These are phyloP conservation scores for Poeciliopsis retropinna DNA, from an alignment of 2,113 vertebrate species.

Conservation along the genomic window DNA sequence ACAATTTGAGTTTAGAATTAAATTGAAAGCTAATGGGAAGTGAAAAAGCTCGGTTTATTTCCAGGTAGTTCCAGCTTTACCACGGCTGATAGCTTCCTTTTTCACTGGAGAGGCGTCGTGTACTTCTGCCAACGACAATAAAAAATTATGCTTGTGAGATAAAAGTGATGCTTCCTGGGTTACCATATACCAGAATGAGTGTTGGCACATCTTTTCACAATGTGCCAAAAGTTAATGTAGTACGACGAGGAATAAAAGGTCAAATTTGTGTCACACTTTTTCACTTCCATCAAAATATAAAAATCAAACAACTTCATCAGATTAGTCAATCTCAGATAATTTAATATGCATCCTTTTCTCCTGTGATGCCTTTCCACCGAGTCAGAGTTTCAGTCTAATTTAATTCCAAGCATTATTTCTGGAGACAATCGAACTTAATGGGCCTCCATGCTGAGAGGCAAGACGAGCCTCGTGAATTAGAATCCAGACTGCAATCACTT, in stretches of 20 bases:
- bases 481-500: constrained; percentile 28
- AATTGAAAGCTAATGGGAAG: no score
- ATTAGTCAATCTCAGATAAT: constrained; percentile 7
- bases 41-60: no score
- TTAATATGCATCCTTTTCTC: constrained; percentile 7
- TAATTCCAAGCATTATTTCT: constrained; percentile 45
- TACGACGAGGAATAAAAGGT: background rate
- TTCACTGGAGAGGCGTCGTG: no score
- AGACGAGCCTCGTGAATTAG: constrained; percentile 38
- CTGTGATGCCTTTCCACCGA: constrained; percentile 6
- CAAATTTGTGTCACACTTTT: background rate
- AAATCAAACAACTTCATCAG: background rate
- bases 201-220: background rate
- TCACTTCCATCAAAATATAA: background rate
- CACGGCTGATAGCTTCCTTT: no score
- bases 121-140: no score
- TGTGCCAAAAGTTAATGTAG: background rate
- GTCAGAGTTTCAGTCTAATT: constrained; percentile 38
- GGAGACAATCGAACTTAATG: constrained; percentile 36
- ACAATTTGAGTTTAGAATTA: no score
- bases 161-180: no score
- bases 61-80: no score
- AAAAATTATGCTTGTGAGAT: no score
- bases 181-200: no score
- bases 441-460: constrained; percentile 31